Evolutionary conservation across 2,888 invertebrate genomes (phyloP), one percentile per base, ranked within the genome.

Genomic region (Cheilosia vernalis): DNA sequence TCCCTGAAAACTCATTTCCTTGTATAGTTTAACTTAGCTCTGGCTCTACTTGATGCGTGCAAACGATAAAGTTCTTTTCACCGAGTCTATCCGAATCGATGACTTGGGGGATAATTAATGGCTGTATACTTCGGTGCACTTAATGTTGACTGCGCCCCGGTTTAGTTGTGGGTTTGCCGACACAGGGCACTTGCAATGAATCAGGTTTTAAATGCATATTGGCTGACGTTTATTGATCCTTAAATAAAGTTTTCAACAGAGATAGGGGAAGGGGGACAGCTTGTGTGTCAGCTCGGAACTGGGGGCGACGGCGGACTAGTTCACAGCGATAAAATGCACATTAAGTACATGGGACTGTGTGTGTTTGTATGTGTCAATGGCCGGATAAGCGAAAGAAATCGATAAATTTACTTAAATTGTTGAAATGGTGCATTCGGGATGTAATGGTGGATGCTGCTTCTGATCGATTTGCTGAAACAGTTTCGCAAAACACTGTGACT

Each of bases 181-280:
- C 73, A 64, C 56, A 55, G 53, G 76, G 27, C 19, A 55, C 51
- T 47, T 55, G 60, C 70, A 84, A 84, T 84, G 80, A 84, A 84
- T 84, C 84, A 84, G 84, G 58, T 64, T 47, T 84, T 80, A 80
- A 84, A 84, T 84, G 80, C 80, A 80, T 80, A 84, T 66, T 49
- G 80, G 49, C 30, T 61, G 84, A 80, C 80, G 49, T 84, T 76
- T 80, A 84, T 80, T 84, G 74, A 80, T 80, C 80, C 47, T 70
- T 64, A 70, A 69, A 47, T 69, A 69, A 69, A 63, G 78, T 66
- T 74, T 58, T 24, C 44, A 58, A 44, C 4, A 13, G 40, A 76
- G 55, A 24, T 24, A 21, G 10, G 17, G 49, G 15, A 30, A 15
- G n/a, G 10, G 27, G 10, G n/a, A n/a, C 9, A 33, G 10, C n/a